Conservation (phyloP, 2,888 invertebrate species). For the Drosophila nr. perissopoda region DNA sequence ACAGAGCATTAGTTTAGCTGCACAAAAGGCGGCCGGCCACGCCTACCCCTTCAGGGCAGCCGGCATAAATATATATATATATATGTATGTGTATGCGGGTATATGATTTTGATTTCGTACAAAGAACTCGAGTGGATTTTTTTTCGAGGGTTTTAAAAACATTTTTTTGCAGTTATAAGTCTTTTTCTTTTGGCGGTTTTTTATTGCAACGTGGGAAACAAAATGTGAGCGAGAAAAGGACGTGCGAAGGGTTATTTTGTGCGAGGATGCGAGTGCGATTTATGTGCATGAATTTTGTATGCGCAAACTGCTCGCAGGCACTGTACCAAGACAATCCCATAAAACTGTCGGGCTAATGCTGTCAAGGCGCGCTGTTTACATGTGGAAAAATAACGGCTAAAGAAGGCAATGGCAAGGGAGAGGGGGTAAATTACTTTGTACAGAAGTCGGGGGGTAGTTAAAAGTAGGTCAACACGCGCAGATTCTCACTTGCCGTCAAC, state of each 20-base stretch:
- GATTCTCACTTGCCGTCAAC: conserved; percentile 70
- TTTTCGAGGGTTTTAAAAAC: conserved; percentile 32
- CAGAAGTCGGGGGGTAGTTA: neutral
- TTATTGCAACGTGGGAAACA: conserved; percentile 72
- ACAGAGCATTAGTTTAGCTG: conserved; percentile 54
- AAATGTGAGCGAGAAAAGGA: conserved; percentile 26
- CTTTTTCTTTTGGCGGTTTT: conserved; percentile 41
- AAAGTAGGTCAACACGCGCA: conserved; percentile 72
- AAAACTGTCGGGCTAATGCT: conserved; percentile 62
- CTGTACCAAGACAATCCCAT: conserved; percentile 55
- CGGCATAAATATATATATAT: conserved; percentile 11
- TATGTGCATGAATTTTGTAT: conserved; percentile 64
- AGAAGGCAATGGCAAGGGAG: neutral
- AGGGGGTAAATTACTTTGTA: neutral
- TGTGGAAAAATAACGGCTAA: conserved; percentile 17
- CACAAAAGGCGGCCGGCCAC: conserved; percentile 63
- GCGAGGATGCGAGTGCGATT: conserved; percentile 50
- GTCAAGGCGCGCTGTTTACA: conserved; percentile 43
- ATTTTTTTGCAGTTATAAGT: conserved; percentile 6
- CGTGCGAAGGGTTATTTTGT: conserved; percentile 27
- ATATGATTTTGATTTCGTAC: conserved; percentile 45
- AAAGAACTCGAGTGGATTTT: conserved; percentile 38
- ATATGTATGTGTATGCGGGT: neutral
- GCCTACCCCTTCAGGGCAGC: conserved; percentile 37
- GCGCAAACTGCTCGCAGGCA: conserved; percentile 66